Base-by-base conservation (phyloP, 2,113 vertebrate species). In the Cyrtonyx montezumae region DNA sequence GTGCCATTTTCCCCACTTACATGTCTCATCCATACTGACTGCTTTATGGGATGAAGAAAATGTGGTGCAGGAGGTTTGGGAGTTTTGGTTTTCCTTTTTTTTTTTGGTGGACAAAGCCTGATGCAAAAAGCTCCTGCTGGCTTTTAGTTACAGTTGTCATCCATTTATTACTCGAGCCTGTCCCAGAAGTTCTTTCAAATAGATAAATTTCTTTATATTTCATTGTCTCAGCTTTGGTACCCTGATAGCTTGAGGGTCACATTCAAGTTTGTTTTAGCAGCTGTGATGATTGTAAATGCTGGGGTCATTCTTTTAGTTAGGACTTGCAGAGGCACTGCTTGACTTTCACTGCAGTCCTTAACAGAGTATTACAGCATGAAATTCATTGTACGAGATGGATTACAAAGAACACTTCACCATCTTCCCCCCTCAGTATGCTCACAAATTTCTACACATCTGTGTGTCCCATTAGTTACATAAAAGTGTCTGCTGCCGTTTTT, bases 181-280 rank as follows among this genome's bases (percentile, higher is more conserved):
- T 84, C 76, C 65, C 40, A 59, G 73, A 68, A 89, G 56, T 80
- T 90, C 61, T 23, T 80, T 88, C 81, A 75, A 94, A 65, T 62
- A 86, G 76, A 88, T 86, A 55, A 4, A 86, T 90, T 96, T 95
- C 84, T 92, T 79, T 62, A 13, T 82, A 49, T 91, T 91, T 88
- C 76, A 42, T 45, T 71, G 56, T 75, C 82, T 90, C 81, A 80
- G 36, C 34, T 79, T 65, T 56, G 65, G 53, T 86, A 75, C 11
- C 48, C n/a, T 78, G 56, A 26, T 90, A 76, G 37, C 79, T 95
- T 78, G 61, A 91, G 92, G 82, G 90, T 94, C 90, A 94, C 61
- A 68, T 75, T 79, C 87, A 80, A 84, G 90, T 91, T 91, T 94
- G 87, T 83, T 93, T 74, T 78, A 95, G 93, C 79, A 94, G 89